phyloP scores from a whole-genome alignment of 1,140 invertebrate species.

The Neuroterus valhalla region DNA sequence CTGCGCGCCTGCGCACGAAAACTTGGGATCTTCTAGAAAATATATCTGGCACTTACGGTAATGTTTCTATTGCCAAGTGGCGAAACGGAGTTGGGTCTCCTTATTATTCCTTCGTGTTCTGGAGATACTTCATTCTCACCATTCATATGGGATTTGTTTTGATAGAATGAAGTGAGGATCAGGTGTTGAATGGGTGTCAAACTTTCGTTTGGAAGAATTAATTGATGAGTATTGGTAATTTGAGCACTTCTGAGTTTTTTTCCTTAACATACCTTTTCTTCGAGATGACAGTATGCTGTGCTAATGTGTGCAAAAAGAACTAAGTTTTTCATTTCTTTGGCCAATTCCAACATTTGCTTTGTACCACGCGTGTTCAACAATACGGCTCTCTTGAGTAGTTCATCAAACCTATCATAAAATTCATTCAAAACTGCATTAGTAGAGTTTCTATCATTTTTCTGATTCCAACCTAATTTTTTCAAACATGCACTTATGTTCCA shows the following conservation, averaged over 20 bases:
- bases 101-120: no score
- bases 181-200: no score
- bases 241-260: not conserved
- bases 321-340: slow-evolving; percentile 84
- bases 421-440: slow-evolving; percentile 4
- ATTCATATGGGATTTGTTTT: no score
- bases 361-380: slow-evolving; percentile 86
- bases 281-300: slow-evolving; percentile 80
- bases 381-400: slow-evolving; percentile 83
- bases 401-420: slow-evolving; percentile 80
- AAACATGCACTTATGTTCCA: not conserved
- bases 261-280: slow-evolving; percentile 68
- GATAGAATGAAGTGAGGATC: no score
- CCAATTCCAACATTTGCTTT: slow-evolving; percentile 83
- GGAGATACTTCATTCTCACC: no score
- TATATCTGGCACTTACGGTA: no score
- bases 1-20: no score
- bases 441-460: not conserved
- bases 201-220: no score
- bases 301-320: slow-evolving; percentile 79
- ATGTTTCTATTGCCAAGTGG: no score
- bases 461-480: slow-evolving; percentile 3
- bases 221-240: no score
- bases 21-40: no score
- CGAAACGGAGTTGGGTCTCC: no score